These are phyloP conservation scores for Platorchestia sp. DNA, from an alignment of 1,140 invertebrate species.

Conservation along the genomic window DNA sequence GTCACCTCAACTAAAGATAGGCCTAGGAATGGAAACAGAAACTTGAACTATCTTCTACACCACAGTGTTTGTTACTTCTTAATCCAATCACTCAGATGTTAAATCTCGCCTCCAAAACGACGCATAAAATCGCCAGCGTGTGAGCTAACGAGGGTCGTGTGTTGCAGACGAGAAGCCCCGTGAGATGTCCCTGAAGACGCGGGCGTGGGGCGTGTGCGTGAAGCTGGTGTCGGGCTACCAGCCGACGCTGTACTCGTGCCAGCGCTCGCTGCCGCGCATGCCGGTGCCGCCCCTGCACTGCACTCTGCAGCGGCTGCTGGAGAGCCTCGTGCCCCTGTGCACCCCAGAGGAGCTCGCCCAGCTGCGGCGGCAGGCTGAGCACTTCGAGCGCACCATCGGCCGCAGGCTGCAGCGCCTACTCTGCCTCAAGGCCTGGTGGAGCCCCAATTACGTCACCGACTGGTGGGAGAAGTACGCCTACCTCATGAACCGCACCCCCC, in stretches of 20 bases:
- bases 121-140: background rate
- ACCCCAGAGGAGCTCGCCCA: constrained; percentile 71
- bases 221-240: constrained; percentile 73
- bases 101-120: background rate
- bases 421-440: constrained; percentile 74
- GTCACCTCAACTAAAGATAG: too few species aligned
- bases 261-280: constrained; percentile 72
- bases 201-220: constrained; percentile 72
- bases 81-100: background rate
- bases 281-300: constrained; percentile 72
- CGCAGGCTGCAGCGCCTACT: constrained; percentile 72
- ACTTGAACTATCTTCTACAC: too few species aligned
- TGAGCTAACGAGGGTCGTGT: background rate
- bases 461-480: constrained; percentile 74
- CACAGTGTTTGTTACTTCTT: too few species aligned
- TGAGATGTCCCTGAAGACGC: constrained; percentile 70
- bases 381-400: constrained; percentile 72
- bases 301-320: constrained; percentile 71
- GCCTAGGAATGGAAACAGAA: too few species aligned
- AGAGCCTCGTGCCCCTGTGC: constrained; percentile 73
- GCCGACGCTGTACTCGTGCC: constrained; percentile 73
- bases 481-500: constrained; percentile 69
- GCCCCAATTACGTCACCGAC: constrained; percentile 74
- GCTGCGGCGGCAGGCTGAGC: constrained; percentile 70
- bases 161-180: constrained; percentile 71